Evolutionary conservation across 30 jellyfish, hydroid and myxozoan species (phyloP), one percentile per base, ranked within the genome.

Genomic region (Chironex yamaguchii): DNA sequence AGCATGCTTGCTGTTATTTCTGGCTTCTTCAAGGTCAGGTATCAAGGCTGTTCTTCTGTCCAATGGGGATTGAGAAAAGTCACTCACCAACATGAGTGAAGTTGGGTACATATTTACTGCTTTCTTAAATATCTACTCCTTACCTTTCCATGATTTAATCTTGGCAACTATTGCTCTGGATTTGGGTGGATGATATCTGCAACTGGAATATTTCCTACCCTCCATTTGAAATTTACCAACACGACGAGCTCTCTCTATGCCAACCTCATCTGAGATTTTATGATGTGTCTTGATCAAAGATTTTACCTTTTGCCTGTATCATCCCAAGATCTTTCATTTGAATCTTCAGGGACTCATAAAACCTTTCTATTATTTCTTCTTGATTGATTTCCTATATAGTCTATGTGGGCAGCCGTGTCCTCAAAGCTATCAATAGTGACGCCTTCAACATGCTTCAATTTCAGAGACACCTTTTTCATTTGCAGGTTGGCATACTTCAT

Each of bases 311-410:
- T 35, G 48, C 49, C 91, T n/a, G 91, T 64, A 26, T 58, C 91
- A 80, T 80, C 91, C 83, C 83, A 80, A 31, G 74, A 80, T 23
- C 42, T 63, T 80, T 64, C 91, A 80, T 80, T 73, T 48, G 91
- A 58, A 64, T 58, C 63, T 73, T 80, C 62, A 32, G 91, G 91
- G 51, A 80, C 91, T 20, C 91, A 74, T 22, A 63, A 62, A 21
- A 80, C 12, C 30, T 80, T 64, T 62, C 64, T 53, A 30, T 58
- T 64, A 64, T 64, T 64, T 63, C 83, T 80, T 64, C 84, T 42
- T 42, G 17, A 17, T 17, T 42, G 17, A 42, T 6, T 6, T 42
- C 9, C 17, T 42, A 42, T 42, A 17, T 42, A 42, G 9, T 72
- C 86, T 42, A 17, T 42, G 13, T 17, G 17, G 17, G 17, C 58